phyloP scores from a whole-genome alignment of 1,140 invertebrate genomes.

The Aricia agestis region DNA sequence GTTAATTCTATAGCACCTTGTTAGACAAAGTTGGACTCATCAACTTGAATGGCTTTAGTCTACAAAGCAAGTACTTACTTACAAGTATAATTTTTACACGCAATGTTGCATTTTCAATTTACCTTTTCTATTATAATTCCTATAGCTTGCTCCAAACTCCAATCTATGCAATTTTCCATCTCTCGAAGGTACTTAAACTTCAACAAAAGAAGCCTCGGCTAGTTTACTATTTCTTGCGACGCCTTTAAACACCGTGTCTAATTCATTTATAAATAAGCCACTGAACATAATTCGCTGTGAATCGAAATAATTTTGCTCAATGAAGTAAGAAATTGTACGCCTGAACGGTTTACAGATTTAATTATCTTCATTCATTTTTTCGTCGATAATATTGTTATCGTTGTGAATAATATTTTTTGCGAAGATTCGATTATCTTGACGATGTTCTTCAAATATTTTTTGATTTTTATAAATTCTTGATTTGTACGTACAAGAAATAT shows the following conservation, averaged over 20 bases:
- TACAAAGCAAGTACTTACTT: no score
- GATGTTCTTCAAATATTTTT: neutral
- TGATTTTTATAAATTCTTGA: neutral
- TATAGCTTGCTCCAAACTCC: no score
- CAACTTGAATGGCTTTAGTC: no score
- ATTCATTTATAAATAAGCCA: slow-evolving; percentile 14
- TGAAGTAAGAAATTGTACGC: slow-evolving; percentile 19
- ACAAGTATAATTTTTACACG: no score
- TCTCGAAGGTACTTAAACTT: neutral
- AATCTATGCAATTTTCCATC: neutral
- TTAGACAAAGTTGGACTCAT: no score
- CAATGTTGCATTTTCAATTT: no score
- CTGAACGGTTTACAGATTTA: slow-evolving; percentile 12
- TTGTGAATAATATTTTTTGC: neutral
- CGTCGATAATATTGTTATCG: neutral
- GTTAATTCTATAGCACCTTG: neutral
- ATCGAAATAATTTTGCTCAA: slow-evolving; percentile 17
- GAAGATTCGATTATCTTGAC: neutral
- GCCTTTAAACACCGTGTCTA: slow-evolving; percentile 8
- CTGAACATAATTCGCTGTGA: slow-evolving; percentile 1
- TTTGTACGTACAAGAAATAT: no score
- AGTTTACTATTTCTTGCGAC: neutral
- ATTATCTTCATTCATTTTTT: slow-evolving; percentile 3
- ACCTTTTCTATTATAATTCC: no score
- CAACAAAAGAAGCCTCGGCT: neutral